Percentiles rank a stretch among this genome's conserved stretches.
These are phyloP conservation scores for Tarsius wallacei DNA, from an alignment of 2,797 vertebrate species.

Conservation along the genomic window DNA sequence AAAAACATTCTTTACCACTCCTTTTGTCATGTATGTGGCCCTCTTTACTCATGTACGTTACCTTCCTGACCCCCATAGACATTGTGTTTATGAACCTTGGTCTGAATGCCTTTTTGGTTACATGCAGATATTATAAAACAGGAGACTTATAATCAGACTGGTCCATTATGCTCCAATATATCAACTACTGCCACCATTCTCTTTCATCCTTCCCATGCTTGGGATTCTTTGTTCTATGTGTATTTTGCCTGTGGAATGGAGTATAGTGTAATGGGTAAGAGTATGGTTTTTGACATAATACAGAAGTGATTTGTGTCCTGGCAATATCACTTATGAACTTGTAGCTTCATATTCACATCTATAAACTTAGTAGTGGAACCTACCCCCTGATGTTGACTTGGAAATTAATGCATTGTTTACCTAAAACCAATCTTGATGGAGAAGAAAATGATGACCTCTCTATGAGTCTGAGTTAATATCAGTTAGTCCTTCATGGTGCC, in stretches of 20 bases:
- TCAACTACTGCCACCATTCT: not conserved
- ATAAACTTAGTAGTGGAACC: not conserved
- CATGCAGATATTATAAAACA: not conserved
- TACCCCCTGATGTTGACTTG: not conserved
- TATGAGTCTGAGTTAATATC: not conserved
- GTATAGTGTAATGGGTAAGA: not conserved
- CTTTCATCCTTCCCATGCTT: not conserved
- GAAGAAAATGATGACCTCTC: not conserved
- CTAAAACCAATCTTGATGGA: not conserved
- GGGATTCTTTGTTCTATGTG: not conserved
- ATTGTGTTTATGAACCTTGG: not conserved
- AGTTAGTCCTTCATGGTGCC: not conserved
- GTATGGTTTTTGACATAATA: not conserved
- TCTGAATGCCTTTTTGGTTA: not conserved
- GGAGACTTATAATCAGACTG: not conserved
- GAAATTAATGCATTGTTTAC: conserved; percentile 33
- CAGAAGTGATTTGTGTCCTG: not conserved
- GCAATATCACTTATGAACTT: not conserved
- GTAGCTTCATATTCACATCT: not conserved
- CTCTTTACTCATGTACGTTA: not conserved
- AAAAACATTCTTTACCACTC: not conserved
- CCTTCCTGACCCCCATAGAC: not conserved
- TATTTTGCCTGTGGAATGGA: not conserved
- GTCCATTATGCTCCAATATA: not conserved
- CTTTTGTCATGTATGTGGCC: not conserved